Conservation (phyloP, 1,140 invertebrate species). For the Microplitis mediator region DNA sequence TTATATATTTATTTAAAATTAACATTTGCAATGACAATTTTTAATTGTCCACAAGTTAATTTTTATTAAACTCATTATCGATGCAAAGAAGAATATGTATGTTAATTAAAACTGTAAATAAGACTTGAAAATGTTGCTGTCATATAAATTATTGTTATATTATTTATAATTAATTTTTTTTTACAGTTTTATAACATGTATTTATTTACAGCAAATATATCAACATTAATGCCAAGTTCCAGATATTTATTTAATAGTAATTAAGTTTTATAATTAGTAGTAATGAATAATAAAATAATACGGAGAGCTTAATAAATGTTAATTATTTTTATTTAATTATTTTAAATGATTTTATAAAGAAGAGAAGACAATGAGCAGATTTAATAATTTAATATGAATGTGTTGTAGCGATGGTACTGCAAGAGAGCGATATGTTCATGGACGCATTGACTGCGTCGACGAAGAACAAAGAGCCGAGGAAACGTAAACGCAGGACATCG, state of each 20-base stretch:
- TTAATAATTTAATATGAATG: conserved; percentile 1
- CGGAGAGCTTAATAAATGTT: background rate
- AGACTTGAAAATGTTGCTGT: no score
- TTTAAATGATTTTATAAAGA: background rate
- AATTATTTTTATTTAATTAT: background rate
- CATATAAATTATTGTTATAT: background rate
- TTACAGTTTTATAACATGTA: background rate
- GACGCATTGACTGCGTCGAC: conserved; percentile 80
- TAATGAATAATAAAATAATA: background rate
- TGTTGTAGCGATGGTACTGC: conserved; percentile 71
- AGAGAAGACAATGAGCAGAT: background rate
- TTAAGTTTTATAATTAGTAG: background rate
- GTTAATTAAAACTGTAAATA: no score
- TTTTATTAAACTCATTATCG: no score
- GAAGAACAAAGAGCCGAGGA: conserved; percentile 77
- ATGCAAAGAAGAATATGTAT: no score
- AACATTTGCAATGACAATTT: no score
- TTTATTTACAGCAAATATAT: background rate
- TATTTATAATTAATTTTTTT: background rate
- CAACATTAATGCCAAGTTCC: background rate
- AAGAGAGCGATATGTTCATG: conserved; percentile 92
- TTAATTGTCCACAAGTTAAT: no score
- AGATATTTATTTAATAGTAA: background rate
- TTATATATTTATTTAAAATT: no score
- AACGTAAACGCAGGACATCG: conserved; percentile 74